These are phyloP conservation scores for Toxotes chatareus DNA, from an alignment of 2,113 vertebrate species.

Conservation along the genomic window DNA sequence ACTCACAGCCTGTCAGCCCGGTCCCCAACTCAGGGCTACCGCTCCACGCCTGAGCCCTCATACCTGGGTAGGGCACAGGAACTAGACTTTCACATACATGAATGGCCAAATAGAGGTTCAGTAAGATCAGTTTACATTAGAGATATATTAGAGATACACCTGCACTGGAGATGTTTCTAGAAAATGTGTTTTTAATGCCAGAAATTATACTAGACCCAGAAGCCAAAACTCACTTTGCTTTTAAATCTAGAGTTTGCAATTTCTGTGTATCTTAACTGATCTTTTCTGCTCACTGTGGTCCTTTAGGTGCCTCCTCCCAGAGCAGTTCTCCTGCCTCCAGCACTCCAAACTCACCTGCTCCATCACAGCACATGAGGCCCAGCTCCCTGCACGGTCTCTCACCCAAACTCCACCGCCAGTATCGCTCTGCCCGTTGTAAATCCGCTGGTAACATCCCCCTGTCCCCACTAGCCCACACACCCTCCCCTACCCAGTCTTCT, in stretches of 20 bases:
- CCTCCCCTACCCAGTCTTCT: conserved; percentile 92
- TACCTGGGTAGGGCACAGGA: conserved; percentile 81
- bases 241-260: background rate
- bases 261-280: conserved; percentile 3
- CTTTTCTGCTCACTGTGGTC: conserved; percentile 23
- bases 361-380: conserved; percentile 92
- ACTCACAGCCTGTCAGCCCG: conserved; percentile 91
- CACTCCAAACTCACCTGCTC: conserved; percentile 93
- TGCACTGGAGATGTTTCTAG: background rate
- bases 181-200: conserved; percentile 6
- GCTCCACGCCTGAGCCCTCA: conserved; percentile 89
- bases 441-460: conserved; percentile 94
- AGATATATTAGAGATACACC: too few species aligned
- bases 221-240: background rate
- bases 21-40: conserved; percentile 92
- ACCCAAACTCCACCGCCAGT: conserved; percentile 93
- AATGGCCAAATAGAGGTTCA: background rate
- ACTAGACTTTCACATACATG: background rate
- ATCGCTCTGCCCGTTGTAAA: conserved; percentile 93
- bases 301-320: conserved; percentile 89
- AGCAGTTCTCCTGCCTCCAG: conserved; percentile 93
- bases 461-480: conserved; percentile 92
- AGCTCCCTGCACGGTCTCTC: conserved; percentile 93
- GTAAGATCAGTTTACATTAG: background rate
- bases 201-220: background rate